Evolutionary conservation across 1,140 invertebrate genomes (phyloP).

Genomic region (Coelopa frigida): DNA sequence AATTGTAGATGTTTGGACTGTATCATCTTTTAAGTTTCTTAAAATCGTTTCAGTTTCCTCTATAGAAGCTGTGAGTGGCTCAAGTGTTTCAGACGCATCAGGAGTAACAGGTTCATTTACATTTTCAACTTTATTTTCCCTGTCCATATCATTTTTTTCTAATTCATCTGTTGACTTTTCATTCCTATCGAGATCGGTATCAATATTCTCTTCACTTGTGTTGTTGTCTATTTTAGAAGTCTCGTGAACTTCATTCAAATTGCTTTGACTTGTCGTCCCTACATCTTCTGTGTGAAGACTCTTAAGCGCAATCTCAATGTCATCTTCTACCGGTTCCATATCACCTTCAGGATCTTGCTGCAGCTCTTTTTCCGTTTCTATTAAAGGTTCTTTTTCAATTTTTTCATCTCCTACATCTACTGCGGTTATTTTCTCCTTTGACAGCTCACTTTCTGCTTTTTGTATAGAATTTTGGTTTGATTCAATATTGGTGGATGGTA

Average conservation of each 20-base stretch:
- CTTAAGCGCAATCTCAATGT: slow-evolving; percentile 33
- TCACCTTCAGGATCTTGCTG: slow-evolving; percentile 11
- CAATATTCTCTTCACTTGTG: too few species aligned
- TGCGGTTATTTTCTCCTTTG: slow-evolving; percentile 5
- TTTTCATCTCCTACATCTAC: slow-evolving; percentile 3
- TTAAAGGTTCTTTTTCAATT: not conserved
- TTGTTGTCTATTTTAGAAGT: not conserved
- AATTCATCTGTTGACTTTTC: too few species aligned
- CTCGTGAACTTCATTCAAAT: not conserved
- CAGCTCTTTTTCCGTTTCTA: slow-evolving; percentile 6
- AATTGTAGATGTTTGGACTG: too few species aligned
- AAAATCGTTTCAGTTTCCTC: too few species aligned
- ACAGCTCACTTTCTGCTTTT: not conserved
- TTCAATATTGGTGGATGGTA: too few species aligned
- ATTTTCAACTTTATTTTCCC: not conserved
- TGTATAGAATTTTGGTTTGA: too few species aligned
- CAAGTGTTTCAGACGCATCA: too few species aligned
- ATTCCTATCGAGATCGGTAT: too few species aligned
- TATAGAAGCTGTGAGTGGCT: too few species aligned
- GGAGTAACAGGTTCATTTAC: not conserved
- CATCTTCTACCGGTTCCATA: slow-evolving; percentile 23
- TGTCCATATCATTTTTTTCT: not conserved
- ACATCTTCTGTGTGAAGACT: slow-evolving; percentile 28
- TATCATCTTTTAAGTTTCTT: too few species aligned
- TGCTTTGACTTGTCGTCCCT: too few species aligned